Percentiles rank a stretch among this genome's conserved stretches.
Evolutionary conservation across 2,113 vertebrate genomes (phyloP).

Genomic region (Rissa tridactyla): DNA sequence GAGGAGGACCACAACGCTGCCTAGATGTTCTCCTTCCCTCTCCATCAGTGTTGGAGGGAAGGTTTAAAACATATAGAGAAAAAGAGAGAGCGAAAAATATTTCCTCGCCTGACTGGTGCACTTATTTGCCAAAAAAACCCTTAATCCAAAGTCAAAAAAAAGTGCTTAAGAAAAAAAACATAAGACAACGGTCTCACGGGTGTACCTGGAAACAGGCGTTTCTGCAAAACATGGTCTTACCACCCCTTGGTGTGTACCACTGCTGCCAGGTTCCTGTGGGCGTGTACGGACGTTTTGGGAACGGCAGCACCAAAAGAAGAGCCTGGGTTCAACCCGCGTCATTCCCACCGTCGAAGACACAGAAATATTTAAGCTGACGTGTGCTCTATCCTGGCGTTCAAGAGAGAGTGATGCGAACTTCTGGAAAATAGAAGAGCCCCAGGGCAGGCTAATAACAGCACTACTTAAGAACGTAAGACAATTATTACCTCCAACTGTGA

Average conservation of each 20-base stretch:
- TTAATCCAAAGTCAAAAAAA: background rate
- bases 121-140: background rate
- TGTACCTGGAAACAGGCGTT: rapidly evolving
- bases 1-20: background rate
- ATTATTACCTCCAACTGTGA: conserved; percentile 84
- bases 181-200: background rate
- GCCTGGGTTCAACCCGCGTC: background rate
- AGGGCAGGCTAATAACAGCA: conserved; percentile 81
- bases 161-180: background rate
- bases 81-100: background rate
- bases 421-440: conserved; percentile 77
- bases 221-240: background rate
- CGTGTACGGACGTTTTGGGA: background rate
- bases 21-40: background rate
- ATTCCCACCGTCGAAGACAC: rapidly evolving
- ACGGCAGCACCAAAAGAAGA: background rate
- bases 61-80: background rate
- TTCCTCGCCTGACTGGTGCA: background rate
- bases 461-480: conserved; percentile 79
- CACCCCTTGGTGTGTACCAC: no score
- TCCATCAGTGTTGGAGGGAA: background rate
- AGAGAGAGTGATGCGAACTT: conserved; percentile 64
- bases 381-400: conserved; percentile 25
- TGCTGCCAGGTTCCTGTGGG: background rate
- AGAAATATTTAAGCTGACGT: conserved; percentile 42